Percentiles rank a stretch among this genome's conserved stretches.
Conservation (phyloP, 2,113 vertebrate genomes). For the Typhlomys cinereus region DNA sequence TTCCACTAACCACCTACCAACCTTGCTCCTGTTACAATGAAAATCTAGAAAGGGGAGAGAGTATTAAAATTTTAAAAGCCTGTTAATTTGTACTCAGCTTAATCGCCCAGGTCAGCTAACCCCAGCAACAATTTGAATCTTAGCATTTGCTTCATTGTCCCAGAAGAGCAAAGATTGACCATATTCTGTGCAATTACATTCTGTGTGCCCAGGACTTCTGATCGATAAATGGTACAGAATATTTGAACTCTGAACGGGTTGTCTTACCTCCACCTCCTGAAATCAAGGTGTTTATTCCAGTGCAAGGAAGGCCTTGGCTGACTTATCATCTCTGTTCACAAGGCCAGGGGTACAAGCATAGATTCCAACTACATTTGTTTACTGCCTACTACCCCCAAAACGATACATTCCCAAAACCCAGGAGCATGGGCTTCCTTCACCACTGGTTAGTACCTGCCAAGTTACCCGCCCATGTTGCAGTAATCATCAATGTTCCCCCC, state of each 20-base stretch:
- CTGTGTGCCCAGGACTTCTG: not conserved
- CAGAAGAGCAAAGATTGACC: not conserved
- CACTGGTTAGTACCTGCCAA: constrained; percentile 90
- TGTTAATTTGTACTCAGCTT: not conserved
- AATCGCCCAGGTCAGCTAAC: not conserved
- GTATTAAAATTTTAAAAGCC: not conserved
- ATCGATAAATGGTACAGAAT: not conserved
- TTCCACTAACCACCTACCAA: not conserved
- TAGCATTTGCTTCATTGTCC: not conserved
- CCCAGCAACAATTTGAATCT: not conserved
- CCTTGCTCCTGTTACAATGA: not conserved
- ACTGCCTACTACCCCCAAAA: not conserved
- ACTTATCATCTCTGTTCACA: not conserved
- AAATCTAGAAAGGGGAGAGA: not conserved
- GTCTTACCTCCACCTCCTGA: not conserved
- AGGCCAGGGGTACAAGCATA: not conserved
- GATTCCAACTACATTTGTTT: constrained; percentile 6
- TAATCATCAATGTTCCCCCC: constrained; percentile 96
- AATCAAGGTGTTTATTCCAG: constrained; percentile 21
- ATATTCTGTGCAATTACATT: no score
- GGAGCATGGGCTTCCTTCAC: not conserved
- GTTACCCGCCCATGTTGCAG: constrained; percentile 94
- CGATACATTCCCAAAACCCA: no score
- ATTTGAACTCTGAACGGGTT: not conserved
- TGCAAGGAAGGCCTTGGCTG: not conserved